Conservation (phyloP, 2,113 vertebrate genomes). For the Hepsetus odoe region DNA sequence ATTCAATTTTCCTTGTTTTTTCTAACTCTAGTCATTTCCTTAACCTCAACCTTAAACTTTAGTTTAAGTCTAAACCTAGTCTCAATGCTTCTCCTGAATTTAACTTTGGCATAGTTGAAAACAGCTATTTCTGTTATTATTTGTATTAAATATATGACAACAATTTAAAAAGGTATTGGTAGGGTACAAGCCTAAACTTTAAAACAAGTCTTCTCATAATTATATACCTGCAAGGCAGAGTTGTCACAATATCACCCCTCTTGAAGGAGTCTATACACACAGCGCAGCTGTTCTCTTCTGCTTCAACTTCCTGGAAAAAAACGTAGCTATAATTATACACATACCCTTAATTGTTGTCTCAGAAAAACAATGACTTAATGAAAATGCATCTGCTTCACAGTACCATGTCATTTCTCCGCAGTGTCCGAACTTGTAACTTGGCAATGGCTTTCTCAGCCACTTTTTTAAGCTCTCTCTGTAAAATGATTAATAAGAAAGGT, state of each 20-base stretch:
- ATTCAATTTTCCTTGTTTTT: too few species aligned
- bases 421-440: slow-evolving; percentile 81
- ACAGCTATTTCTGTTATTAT: too few species aligned
- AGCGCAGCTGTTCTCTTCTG: slow-evolving; percentile 84
- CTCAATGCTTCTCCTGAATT: too few species aligned
- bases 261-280: slow-evolving; percentile 91
- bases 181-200: too few species aligned
- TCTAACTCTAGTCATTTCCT: too few species aligned
- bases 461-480: slow-evolving; percentile 81
- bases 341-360: background rate
- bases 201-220: background rate
- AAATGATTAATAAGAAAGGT: slow-evolving; percentile 1
- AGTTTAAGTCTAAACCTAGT: too few species aligned
- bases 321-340: slow-evolving; percentile 2
- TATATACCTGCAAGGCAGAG: slow-evolving; percentile 89
- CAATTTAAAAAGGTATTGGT: too few species aligned
- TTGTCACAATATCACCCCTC: slow-evolving; percentile 84
- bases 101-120: too few species aligned
- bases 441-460: slow-evolving; percentile 86
- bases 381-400: background rate
- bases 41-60: too few species aligned
- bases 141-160: too few species aligned
- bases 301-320: slow-evolving; percentile 74
- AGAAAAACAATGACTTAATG: background rate
- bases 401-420: slow-evolving; percentile 82